Percentiles rank a stretch among this genome's conserved stretches.
phyloP scores from a whole-genome alignment of 1,140 invertebrate genomes.

The Akabosia matsudoensis region DNA sequence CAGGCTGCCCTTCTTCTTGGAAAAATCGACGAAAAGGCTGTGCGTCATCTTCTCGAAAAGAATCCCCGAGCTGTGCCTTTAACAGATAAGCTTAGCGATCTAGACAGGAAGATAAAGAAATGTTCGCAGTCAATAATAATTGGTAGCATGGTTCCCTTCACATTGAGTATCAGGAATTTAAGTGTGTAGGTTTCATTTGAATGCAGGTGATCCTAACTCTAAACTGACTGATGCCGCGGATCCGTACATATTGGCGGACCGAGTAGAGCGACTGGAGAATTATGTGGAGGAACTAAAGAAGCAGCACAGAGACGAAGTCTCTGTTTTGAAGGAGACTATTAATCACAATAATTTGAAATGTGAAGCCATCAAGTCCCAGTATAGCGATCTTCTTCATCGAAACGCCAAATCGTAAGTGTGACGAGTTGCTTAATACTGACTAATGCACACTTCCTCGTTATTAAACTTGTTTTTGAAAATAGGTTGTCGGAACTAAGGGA shows the following conservation, averaged over 20 bases:
- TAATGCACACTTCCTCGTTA: no score
- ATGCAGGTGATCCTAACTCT: background rate
- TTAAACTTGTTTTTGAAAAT: background rate
- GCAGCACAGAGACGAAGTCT: background rate
- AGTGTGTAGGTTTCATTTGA: background rate
- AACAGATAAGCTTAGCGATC: conserved; percentile 32
- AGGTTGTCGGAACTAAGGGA: background rate
- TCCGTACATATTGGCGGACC: background rate
- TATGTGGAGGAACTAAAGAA: background rate
- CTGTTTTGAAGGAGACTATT: background rate
- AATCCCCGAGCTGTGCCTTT: conserved; percentile 33
- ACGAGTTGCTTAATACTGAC: no score
- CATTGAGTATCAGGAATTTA: background rate
- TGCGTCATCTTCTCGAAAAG: conserved; percentile 36
- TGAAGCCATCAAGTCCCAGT: background rate
- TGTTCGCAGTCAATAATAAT: no score
- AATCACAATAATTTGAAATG: background rate
- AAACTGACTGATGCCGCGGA: no score
- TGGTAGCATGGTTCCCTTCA: background rate
- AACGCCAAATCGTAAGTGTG: background rate
- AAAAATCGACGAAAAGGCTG: conserved; percentile 34
- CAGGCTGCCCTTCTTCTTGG: conserved; percentile 34
- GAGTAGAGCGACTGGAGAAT: background rate
- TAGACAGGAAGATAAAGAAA: conserved; percentile 25
- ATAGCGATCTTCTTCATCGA: background rate